phyloP scores from a whole-genome alignment of 2,888 invertebrate species.

The Athrips mouffetella region DNA sequence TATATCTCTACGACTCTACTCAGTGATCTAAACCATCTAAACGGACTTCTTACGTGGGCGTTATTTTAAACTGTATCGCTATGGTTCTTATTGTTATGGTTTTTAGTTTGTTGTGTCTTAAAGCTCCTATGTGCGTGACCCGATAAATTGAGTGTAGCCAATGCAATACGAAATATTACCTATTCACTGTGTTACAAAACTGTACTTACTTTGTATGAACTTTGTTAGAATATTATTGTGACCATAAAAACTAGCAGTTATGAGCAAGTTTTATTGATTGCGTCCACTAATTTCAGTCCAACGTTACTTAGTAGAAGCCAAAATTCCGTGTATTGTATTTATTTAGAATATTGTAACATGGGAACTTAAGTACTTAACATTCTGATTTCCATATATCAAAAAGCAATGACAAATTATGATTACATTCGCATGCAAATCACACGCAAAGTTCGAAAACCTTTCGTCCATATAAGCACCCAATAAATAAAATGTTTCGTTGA shows the following conservation, averaged over 20 bases:
- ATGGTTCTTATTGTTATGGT: too few relatives aligned
- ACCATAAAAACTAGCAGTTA: too few relatives aligned
- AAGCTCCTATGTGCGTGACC: background rate
- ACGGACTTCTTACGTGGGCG: too few relatives aligned
- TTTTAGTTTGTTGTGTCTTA: background rate
- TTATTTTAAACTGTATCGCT: too few relatives aligned
- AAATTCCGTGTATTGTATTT: background rate
- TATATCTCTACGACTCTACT: too few relatives aligned
- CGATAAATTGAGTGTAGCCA: background rate
- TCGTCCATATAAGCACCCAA: background rate
- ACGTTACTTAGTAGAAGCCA: too few relatives aligned
- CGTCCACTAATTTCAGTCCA: too few relatives aligned
- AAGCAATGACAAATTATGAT: background rate
- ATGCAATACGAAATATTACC: background rate
- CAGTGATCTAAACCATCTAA: too few relatives aligned
- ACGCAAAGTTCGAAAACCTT: slow-evolving; percentile 40
- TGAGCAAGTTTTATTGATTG: too few relatives aligned
- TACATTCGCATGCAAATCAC: slow-evolving; percentile 40
- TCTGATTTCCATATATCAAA: background rate
- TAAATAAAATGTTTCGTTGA: background rate
- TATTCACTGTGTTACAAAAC: background rate
- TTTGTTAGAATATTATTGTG: background rate
- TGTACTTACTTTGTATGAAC: background rate
- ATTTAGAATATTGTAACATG: background rate
- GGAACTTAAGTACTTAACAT: slow-evolving; percentile 1